Conservation (phyloP, 2,888 invertebrate genomes). For the Falcaria lacertinaria region DNA sequence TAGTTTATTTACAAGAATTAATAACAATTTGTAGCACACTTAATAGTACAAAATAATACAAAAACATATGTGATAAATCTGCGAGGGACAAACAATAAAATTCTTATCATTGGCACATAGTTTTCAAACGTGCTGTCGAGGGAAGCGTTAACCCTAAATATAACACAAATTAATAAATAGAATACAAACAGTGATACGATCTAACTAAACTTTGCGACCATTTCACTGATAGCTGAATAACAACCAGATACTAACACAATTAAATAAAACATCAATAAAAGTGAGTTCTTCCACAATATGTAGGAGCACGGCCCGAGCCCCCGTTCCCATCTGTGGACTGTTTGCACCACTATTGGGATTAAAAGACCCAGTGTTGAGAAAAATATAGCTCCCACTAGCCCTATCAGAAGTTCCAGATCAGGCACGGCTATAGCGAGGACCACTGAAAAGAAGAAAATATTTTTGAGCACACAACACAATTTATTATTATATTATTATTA, state of each 20-base stretch:
- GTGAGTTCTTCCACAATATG: slow-evolving; percentile 82
- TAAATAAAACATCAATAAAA: slow-evolving; percentile 53
- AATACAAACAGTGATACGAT: too few species aligned
- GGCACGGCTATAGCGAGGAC: slow-evolving; percentile 88
- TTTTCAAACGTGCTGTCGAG: too few species aligned
- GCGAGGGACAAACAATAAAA: too few species aligned
- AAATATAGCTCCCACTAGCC: slow-evolving; percentile 90
- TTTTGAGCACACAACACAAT: neutral
- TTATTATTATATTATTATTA: too few species aligned
- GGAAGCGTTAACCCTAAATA: too few species aligned
- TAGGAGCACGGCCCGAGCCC: slow-evolving; percentile 82
- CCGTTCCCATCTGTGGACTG: slow-evolving; percentile 84
- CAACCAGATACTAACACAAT: slow-evolving; percentile 58
- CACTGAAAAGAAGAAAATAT: slow-evolving; percentile 72
- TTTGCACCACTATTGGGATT: slow-evolving; percentile 86
- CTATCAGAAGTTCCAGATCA: slow-evolving; percentile 90
- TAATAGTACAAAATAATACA: too few species aligned
- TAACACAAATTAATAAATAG: too few species aligned
- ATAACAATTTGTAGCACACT: too few species aligned
- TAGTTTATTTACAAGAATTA: too few species aligned
- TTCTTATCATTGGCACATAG: too few species aligned
- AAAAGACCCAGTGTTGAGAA: slow-evolving; percentile 86
- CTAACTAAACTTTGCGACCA: slow-evolving; percentile 31
- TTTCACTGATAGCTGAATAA: slow-evolving; percentile 46
- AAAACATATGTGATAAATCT: too few species aligned